These are phyloP conservation scores for Nipponacmea schrenckii DNA, from an alignment of 2,888 invertebrate genomes.

Conservation along the genomic window DNA sequence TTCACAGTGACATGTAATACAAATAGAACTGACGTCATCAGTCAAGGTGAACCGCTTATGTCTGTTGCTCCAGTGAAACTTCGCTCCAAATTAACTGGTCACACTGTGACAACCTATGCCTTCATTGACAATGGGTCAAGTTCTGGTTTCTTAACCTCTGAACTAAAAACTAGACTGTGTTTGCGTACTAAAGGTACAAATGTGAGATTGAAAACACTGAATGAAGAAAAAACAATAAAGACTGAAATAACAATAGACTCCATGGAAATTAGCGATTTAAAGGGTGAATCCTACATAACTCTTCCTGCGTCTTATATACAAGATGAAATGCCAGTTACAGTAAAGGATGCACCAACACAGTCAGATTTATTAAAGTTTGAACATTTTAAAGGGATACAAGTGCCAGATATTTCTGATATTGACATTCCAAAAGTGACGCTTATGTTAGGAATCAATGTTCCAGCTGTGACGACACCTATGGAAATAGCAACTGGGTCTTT, in stretches of 20 bases:
- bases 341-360: background rate
- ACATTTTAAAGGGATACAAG: constrained; percentile 9
- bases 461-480: constrained; percentile 2
- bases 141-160: background rate
- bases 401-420: background rate
- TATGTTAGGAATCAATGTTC: constrained; percentile 15
- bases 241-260: background rate
- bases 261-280: background rate
- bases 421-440: background rate
- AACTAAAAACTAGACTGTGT: background rate
- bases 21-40: too few species aligned
- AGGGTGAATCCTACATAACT: background rate
- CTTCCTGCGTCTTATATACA: background rate
- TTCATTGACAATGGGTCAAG: background rate
- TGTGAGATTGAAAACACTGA: background rate
- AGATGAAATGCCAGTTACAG: background rate
- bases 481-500: background rate
- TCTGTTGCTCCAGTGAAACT: too few species aligned
- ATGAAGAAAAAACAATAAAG: background rate
- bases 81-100: background rate
- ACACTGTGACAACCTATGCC: background rate
- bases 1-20: too few species aligned
- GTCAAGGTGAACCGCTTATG: too few species aligned
- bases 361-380: constrained; percentile 1
- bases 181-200: background rate